Conservation (phyloP, 2,113 vertebrate genomes). For the Shinisaurus crocodilurus region DNA sequence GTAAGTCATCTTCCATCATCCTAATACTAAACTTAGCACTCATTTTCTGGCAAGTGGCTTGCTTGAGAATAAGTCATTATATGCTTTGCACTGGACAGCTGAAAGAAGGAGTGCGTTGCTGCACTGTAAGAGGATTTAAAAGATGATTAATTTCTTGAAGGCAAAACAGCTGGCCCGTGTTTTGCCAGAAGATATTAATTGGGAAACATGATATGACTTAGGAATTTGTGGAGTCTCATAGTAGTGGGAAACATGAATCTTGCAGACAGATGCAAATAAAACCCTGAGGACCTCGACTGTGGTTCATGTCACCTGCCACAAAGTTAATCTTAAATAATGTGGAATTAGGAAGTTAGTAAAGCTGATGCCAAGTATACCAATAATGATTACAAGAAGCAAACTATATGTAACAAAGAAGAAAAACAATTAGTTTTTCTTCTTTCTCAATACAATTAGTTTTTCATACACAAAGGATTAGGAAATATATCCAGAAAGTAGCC, state of each 20-base stretch:
- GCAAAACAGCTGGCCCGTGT: conserved; percentile 63
- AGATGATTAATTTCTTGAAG: conserved; percentile 68
- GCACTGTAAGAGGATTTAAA: conserved; percentile 56
- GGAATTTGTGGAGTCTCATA: conserved; percentile 53
- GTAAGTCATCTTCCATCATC: conserved; percentile 24
- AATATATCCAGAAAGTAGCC: neutral
- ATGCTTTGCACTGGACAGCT: conserved; percentile 62
- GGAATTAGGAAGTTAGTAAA: conserved; percentile 33
- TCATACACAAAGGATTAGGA: neutral
- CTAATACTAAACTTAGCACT: conserved; percentile 30
- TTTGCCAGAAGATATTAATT: conserved; percentile 61
- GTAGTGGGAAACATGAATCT: conserved; percentile 60
- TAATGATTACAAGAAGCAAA: conserved; percentile 24
- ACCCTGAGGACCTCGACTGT: conserved; percentile 46
- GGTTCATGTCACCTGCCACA: conserved; percentile 52
- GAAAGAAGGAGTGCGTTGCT: conserved; percentile 57
- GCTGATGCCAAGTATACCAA: conserved; percentile 36
- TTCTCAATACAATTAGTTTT: neutral
- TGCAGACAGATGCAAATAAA: conserved; percentile 49
- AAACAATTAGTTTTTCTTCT: neutral
- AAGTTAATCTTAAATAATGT: conserved; percentile 52
- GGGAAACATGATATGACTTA: conserved; percentile 65
- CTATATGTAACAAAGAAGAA: neutral
- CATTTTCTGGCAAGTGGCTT: conserved; percentile 42
- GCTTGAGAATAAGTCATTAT: conserved; percentile 53